Conservation (phyloP, 2,797 vertebrate species). For the Acanthopagrus latus region DNA sequence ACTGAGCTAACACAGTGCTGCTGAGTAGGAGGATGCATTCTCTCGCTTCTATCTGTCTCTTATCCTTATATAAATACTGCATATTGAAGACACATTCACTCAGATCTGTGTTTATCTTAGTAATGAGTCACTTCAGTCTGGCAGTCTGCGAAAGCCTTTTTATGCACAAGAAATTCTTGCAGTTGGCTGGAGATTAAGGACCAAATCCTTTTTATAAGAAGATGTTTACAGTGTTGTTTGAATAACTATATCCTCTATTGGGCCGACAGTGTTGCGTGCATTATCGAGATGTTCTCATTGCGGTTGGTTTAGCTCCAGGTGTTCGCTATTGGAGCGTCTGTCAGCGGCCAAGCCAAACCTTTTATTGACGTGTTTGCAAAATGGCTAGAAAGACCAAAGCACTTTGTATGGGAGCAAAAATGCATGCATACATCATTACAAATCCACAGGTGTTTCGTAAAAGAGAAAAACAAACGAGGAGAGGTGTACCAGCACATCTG, state of each 20-base stretch:
- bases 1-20: slow-evolving; percentile 69
- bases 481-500: slow-evolving; percentile 65
- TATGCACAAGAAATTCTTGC: slow-evolving; percentile 58
- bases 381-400: slow-evolving; percentile 58
- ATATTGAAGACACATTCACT: slow-evolving; percentile 64
- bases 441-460: slow-evolving; percentile 78
- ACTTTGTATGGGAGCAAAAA: slow-evolving; percentile 50
- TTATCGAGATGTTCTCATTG: slow-evolving; percentile 60
- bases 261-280: slow-evolving; percentile 54
- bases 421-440: slow-evolving; percentile 69
- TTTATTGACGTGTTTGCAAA: slow-evolving; percentile 77
- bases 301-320: slow-evolving; percentile 72
- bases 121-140: slow-evolving; percentile 66
- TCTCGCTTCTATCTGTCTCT: slow-evolving; percentile 55
- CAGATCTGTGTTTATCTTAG: slow-evolving; percentile 71
- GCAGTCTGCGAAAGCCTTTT: slow-evolving; percentile 59
- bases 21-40: slow-evolving; percentile 67
- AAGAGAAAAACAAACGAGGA: slow-evolving; percentile 66
- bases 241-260: slow-evolving; percentile 52
- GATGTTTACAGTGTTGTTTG: slow-evolving; percentile 66
- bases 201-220: slow-evolving; percentile 62
- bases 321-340: slow-evolving; percentile 69
- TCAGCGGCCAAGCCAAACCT: slow-evolving; percentile 67
- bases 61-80: slow-evolving; percentile 72
- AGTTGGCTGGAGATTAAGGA: slow-evolving; percentile 71